phyloP scores from a whole-genome alignment of 2,797 vertebrate species.

The Triplophysa yarkandensis region DNA sequence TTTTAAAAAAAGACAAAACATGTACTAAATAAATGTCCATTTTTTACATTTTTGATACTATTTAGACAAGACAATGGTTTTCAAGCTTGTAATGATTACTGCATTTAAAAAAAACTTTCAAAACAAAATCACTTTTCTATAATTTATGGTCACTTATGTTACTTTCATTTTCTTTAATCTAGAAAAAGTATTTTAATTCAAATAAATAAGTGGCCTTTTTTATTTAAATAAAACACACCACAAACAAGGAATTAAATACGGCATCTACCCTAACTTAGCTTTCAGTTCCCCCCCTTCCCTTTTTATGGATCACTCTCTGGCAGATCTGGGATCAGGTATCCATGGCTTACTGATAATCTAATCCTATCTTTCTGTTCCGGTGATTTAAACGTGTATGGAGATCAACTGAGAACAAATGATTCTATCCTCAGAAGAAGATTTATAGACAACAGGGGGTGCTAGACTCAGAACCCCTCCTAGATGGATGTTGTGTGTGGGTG shows the following conservation, averaged over 20 bases:
- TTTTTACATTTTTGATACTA: no score
- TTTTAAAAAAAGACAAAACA: no score
- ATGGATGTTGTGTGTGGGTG: constrained; percentile 6
- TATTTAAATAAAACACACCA: no score
- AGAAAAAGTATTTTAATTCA: no score
- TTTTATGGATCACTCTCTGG: background rate
- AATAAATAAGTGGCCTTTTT: no score
- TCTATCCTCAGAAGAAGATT: background rate
- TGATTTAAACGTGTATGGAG: background rate
- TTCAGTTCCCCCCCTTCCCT: background rate
- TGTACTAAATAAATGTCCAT: no score
- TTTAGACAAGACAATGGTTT: no score
- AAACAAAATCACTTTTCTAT: no score
- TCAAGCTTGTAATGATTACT: no score
- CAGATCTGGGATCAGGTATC: constrained; percentile 5
- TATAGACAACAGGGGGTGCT: background rate
- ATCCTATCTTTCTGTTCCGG: background rate
- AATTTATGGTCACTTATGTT: no score
- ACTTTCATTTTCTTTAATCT: no score
- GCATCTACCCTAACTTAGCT: background rate
- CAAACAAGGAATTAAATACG: background rate
- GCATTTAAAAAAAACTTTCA: no score
- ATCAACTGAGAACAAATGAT: background rate
- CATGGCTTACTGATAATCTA: background rate
- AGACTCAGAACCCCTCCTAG: background rate